Evolutionary conservation across 2,113 vertebrate species (phyloP).

Genomic region (Chloebia gouldiae): DNA sequence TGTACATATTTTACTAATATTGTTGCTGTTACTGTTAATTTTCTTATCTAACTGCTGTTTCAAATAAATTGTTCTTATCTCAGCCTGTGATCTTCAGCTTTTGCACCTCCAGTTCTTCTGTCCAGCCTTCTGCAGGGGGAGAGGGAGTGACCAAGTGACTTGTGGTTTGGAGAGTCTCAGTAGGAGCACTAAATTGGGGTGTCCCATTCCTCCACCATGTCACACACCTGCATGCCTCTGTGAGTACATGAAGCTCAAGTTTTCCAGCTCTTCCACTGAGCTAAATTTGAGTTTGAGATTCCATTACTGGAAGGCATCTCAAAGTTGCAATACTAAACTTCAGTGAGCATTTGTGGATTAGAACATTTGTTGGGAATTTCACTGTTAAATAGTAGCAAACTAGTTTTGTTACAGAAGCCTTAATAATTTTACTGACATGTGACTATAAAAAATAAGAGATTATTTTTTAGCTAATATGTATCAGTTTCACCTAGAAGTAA

Average conservation of each 20-base stretch:
- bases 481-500: not conserved
- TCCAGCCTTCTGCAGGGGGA: not conserved
- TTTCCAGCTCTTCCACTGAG: not conserved
- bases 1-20: not conserved
- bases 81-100: not conserved
- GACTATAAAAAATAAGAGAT: not conserved
- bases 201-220: not conserved
- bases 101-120: not conserved
- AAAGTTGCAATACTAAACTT: not conserved
- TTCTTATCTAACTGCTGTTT: not conserved
- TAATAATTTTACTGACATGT: not conserved
- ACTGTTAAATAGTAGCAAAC: not conserved
- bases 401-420: not conserved
- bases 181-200: not conserved
- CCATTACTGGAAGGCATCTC: not conserved
- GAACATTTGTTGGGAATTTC: not conserved
- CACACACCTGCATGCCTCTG: accelerated
- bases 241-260: not conserved
- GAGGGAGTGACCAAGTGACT: not conserved
- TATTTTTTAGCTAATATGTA: not conserved
- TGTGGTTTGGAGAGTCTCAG: not conserved
- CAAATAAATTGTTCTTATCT: not conserved
- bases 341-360: not conserved
- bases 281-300: not conserved
- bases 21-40: not conserved